Percentiles rank a stretch among this genome's conserved stretches.
Evolutionary conservation across 2,888 invertebrate species (phyloP).

Genomic region (Leptopilina syphax): DNA sequence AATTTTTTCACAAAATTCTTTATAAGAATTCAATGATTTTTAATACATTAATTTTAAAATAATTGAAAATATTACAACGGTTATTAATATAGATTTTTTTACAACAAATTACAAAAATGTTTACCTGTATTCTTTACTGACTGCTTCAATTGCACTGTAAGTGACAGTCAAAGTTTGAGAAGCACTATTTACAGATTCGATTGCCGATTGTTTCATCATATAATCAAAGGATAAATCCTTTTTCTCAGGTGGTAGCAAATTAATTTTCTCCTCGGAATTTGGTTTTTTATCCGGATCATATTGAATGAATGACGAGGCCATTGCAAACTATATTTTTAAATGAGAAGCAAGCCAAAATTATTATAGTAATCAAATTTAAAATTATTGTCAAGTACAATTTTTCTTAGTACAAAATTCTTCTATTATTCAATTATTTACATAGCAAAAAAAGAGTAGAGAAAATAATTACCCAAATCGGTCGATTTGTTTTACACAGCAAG

Average conservation of each 20-base stretch:
- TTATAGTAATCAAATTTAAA: background rate
- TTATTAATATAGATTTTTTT: too few relatives aligned
- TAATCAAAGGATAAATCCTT: conserved; percentile 67
- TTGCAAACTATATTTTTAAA: conserved; percentile 60
- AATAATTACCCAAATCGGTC: conserved; percentile 33
- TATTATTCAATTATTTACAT: background rate
- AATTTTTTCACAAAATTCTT: too few relatives aligned
- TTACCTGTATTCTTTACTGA: conserved; percentile 72
- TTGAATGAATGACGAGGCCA: conserved; percentile 59
- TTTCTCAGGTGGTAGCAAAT: conserved; percentile 62
- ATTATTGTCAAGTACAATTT: background rate
- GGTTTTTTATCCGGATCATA: conserved; percentile 58
- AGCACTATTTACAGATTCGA: conserved; percentile 70
- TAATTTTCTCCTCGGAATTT: conserved; percentile 59
- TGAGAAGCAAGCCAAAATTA: conserved; percentile 28
- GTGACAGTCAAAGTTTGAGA: conserved; percentile 69
- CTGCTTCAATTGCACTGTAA: conserved; percentile 67
- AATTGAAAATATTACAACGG: too few relatives aligned
- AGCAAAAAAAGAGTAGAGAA: background rate
- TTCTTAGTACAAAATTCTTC: background rate
- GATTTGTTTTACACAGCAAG: conserved; percentile 44
- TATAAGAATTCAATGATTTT: too few relatives aligned
- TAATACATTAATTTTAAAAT: too few relatives aligned
- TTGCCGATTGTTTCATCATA: conserved; percentile 70
- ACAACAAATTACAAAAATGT: background rate